Conservation (phyloP, 1,140 invertebrate species). For the Plutomurus gul region DNA sequence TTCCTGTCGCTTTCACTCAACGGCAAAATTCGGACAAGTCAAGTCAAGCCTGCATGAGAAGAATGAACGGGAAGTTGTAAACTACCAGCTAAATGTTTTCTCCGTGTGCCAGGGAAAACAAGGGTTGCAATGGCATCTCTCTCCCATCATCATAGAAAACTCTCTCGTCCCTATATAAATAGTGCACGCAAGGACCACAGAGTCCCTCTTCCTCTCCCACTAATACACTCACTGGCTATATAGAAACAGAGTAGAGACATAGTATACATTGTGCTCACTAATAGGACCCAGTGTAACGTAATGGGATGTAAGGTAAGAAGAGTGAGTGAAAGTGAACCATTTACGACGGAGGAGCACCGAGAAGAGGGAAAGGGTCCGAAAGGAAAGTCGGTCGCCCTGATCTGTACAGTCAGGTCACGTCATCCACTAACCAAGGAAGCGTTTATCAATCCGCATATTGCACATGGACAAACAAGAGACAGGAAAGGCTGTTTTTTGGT, state of each 20-base stretch:
- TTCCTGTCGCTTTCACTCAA: too few species aligned
- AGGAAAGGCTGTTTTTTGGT: not conserved
- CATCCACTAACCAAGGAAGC: conserved; percentile 46
- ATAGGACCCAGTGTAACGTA: not conserved
- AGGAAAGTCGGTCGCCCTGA: not conserved
- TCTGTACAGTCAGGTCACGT: conserved; percentile 52
- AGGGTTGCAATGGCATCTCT: too few species aligned
- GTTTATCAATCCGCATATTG: conserved; percentile 49
- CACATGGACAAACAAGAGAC: conserved; percentile 46
- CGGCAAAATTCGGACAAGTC: not conserved
- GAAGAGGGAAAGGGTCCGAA: not conserved
- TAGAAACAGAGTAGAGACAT: too few species aligned
- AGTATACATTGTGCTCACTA: too few species aligned
- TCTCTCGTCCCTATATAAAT: too few species aligned
- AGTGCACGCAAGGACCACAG: too few species aligned
- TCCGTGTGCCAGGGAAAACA: not conserved
- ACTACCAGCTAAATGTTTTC: not conserved
- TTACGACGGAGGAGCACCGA: not conserved
- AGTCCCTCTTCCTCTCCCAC: too few species aligned
- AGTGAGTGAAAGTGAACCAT: not conserved
- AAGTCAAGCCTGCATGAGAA: not conserved
- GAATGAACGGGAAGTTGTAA: not conserved
- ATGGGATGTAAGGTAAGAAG: not conserved
- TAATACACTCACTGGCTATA: too few species aligned
- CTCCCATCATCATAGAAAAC: too few species aligned